Conservation (phyloP, 2,888 invertebrate genomes). For the Dryococelus australis region DNA sequence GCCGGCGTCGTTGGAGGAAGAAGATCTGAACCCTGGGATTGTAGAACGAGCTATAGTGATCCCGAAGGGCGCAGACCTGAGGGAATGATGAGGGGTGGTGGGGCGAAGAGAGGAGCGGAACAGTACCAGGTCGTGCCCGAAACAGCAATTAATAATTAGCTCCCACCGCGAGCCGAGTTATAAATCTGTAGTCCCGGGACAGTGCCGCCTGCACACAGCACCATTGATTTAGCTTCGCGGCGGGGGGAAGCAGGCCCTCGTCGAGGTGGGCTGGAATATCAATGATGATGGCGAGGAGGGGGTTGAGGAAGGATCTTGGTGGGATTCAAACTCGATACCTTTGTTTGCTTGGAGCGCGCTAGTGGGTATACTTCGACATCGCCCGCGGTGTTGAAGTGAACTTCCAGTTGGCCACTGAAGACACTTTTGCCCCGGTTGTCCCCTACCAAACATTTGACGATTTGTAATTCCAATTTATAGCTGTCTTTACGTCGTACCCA, state of each 20-base stretch:
- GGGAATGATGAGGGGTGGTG: no score
- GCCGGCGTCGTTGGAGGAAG: no score
- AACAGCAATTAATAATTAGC: slow-evolving; percentile 30
- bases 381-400: background rate
- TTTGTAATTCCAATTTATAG: no score
- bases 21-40: no score
- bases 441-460: no score
- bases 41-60: no score
- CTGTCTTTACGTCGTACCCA: no score
- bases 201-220: background rate
- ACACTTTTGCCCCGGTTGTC: no score
- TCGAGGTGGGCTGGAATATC: background rate
- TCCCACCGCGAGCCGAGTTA: background rate
- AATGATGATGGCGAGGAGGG: background rate
- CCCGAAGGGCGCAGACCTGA: no score
- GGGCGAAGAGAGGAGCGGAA: no score
- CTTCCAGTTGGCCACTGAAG: no score
- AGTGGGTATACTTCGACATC: background rate
- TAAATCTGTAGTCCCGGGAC: slow-evolving; percentile 2
- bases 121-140: slow-evolving; percentile 20
- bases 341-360: background rate
- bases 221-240: slow-evolving; percentile 25
- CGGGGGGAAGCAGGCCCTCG: background rate
- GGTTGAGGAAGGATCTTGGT: background rate
- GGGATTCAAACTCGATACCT: background rate